A percentile compares a stretch with the other conserved stretches of the same genome.
phyloP scores from a whole-genome alignment of 2,888 invertebrate genomes.

The Autographa pulchrina region DNA sequence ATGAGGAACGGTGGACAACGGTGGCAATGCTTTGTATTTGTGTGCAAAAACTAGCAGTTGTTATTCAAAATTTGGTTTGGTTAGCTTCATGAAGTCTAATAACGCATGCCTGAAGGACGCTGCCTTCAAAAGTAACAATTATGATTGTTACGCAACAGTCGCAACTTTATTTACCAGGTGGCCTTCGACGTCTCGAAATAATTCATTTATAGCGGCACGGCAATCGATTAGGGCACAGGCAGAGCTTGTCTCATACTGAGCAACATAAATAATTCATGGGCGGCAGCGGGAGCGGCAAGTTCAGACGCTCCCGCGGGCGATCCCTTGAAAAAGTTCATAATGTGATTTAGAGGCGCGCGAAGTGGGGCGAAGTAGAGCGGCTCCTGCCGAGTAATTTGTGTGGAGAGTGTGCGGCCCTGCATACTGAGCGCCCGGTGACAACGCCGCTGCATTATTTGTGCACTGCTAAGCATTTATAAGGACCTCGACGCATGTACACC shows the following conservation, averaged over 20 bases:
- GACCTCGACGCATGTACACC: constrained; percentile 47
- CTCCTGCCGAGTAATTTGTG: constrained; percentile 72
- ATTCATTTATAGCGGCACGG: constrained; percentile 69
- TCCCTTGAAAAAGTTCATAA: constrained; percentile 77
- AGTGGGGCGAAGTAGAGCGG: constrained; percentile 62
- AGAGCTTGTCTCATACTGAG: constrained; percentile 69
- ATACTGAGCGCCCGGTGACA: constrained; percentile 64
- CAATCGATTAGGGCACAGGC: constrained; percentile 73
- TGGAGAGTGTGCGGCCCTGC: constrained; percentile 70
- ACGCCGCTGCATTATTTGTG: constrained; percentile 57
- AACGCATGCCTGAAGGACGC: constrained; percentile 54
- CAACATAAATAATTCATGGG: constrained; percentile 76
- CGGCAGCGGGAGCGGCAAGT: constrained; percentile 45
- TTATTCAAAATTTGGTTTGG: constrained; percentile 18
- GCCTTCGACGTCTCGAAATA: constrained; percentile 72
- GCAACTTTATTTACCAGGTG: constrained; percentile 62
- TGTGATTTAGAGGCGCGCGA: constrained; percentile 72
- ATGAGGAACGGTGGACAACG: constrained; percentile 9
- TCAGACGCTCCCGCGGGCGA: constrained; percentile 33
- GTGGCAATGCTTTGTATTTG: neutral
- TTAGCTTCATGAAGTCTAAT: constrained; percentile 25
- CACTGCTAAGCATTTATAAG: constrained; percentile 67
- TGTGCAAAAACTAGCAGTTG: constrained; percentile 16
- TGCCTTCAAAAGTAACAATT: constrained; percentile 65
- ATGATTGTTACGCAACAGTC: constrained; percentile 57